phyloP scores from a whole-genome alignment of 2,113 vertebrate genomes.

The Dicaeum eximium region DNA sequence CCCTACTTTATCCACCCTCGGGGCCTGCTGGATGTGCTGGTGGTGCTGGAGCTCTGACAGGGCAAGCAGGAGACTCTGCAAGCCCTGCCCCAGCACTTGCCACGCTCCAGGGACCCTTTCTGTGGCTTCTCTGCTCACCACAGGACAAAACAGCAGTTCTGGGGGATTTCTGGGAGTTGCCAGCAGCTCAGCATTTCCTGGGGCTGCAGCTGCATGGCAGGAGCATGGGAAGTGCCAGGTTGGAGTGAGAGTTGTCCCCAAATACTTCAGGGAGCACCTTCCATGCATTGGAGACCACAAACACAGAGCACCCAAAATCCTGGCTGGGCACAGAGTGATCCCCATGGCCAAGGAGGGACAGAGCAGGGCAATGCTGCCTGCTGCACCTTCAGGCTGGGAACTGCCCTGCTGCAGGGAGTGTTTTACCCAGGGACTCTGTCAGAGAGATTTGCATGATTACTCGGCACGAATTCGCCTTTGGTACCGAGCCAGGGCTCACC shows the following conservation, averaged over 20 bases:
- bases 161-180: not conserved
- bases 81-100: not conserved
- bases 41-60: not conserved
- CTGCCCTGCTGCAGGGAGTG: not conserved
- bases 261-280: not conserved
- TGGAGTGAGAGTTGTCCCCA: not conserved
- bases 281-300: not conserved
- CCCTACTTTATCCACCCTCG: not conserved
- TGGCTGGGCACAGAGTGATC: not conserved
- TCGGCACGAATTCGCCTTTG: not conserved
- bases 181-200: not conserved
- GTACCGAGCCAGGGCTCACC: not conserved
- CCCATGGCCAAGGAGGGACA: fast-evolving
- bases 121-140: not conserved
- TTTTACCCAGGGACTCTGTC: not conserved
- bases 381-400: not conserved
- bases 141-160: not conserved
- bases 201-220: not conserved
- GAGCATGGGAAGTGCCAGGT: fast-evolving
- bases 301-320: not conserved
- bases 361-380: not conserved
- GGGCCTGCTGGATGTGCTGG: fast-evolving
- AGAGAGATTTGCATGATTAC: not conserved
- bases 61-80: not conserved
- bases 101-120: not conserved